Base-by-base conservation (phyloP, 2,113 vertebrate genomes). In the Sapayoa aenigma region DNA sequence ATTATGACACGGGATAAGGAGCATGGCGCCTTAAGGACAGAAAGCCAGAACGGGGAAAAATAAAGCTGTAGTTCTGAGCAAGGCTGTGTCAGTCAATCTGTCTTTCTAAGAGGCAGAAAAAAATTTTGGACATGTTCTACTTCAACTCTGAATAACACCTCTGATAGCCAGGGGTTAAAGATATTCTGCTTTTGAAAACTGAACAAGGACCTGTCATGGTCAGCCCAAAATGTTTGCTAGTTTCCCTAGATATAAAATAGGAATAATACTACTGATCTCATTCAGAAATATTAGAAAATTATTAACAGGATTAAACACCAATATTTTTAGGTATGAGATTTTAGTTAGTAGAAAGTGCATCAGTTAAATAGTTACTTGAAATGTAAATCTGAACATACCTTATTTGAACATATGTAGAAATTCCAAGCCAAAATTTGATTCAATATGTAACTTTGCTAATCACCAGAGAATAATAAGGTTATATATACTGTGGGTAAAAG, bases 141-240 rank as follows among this genome's bases (percentile, higher is more conserved):
- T 69, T 79, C 37, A 58, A n/a, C 42, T 49, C 14, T 50, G 9
- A 77, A n/a, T 42, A 52, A 41, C 18, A 28, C 2, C 12, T 66
- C 27, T 67, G 47, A 9, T 47, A 81, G 9, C 7, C 28, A 58
- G 11, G 5, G 11, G 3, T 39, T 63, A n/a, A 90, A 81, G 55
- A 20, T 46, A 65, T 46, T 53, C 62, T 53, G 19, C 16, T 44
- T 4, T 41, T 59, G 33, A 62, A 68, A 63, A 37, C 23, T 39
- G 17, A 5, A 37, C 33, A n/a, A n/a, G 16, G 5, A 52, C 9
- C 8, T 55, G 11, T 39, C n/a, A 60, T 0, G 0, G 5, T 6
- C 50, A 82, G 25, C 37, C 17, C 25, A 62, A 17, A 14, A 52
- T 22, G 4, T 62, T 93, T 66, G 31, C 12, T 8, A 33, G 5